Evolutionary conservation across 1,140 invertebrate genomes (phyloP), one percentile per base, ranked within the genome.

Genomic region (Trichonephila inaurata): DNA sequence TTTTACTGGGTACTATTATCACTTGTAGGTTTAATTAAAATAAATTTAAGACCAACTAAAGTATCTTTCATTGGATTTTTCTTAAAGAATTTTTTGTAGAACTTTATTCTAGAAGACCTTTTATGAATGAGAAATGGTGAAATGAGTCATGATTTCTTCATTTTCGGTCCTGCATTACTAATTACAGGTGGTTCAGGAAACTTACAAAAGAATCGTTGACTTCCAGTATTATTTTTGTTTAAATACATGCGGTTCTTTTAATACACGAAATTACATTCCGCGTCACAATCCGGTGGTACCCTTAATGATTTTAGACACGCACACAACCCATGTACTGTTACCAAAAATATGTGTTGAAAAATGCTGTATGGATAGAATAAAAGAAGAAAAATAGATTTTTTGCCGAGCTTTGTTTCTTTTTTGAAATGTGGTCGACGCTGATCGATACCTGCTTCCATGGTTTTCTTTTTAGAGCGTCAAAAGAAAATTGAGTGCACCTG

Each of bases 271-370:
- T 92, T 92, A 92, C 28, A 83, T 44, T 85, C 62, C 33, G 28
- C 72, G 14, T 24, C 72, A 51, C n/a, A 91, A 85, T 51, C 51
- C 89, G 72, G 88, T 19, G 21, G 12, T 58, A 5, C 28, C 18
- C 85, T 19, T 92, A 92, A 92, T 81, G 90, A 85, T 85, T 81
- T 64, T 12, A 66, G 33, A 69, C 90, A 92, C 90, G 90, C 90
- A 92, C 90, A 40, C 44, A n/a, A 40, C 33, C 12, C 81, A 51
- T 66, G 28, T 85, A 66, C 28, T 81, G 90, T 92, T 92, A 51
- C 81, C 82, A 85, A 85, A 92, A 92, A 92, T 66, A 66, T 24
- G 81, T 81, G 69, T 44, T 85, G 77, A 85, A 92, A 91, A 92
- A 92, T 85, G 58, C 83, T 58, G 19, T 77, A 33, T 24, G n/a